Evolutionary conservation across 2,797 vertebrate species (phyloP).

Genomic region (Tamandua tetradactyla): DNA sequence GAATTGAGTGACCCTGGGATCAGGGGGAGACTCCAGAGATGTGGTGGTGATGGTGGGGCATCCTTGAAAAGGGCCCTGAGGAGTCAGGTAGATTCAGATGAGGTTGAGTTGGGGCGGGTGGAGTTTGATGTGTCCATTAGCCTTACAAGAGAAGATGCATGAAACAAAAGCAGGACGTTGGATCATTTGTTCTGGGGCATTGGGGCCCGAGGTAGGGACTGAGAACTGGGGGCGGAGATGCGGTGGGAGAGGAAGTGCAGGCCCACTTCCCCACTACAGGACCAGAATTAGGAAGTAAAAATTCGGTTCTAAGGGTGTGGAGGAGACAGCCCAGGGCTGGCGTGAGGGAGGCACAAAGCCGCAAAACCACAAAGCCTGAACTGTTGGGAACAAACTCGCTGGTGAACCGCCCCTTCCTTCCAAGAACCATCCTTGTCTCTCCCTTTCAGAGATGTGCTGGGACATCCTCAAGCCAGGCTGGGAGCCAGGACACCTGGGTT

Average conservation of each 20-base stretch:
- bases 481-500: constrained; percentile 48
- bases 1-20: neutral
- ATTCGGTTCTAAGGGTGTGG: too few species aligned
- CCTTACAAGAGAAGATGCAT: neutral
- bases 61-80: neutral
- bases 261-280: neutral
- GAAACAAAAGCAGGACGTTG: neutral
- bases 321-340: neutral
- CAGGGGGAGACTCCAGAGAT: neutral
- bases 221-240: neutral
- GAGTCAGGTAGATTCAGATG: neutral
- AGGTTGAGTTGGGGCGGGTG: neutral
- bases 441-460: neutral
- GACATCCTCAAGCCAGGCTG: neutral
- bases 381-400: neutral
- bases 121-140: neutral
- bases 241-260: neutral
- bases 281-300: too few species aligned
- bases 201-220: neutral
- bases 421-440: neutral
- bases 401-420: fast-evolving
- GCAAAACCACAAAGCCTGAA: neutral
- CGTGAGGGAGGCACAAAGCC: too few species aligned
- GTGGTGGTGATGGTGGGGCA: neutral
- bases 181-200: neutral